A percentile compares a stretch with the other conserved stretches of the same genome.
These are phyloP conservation scores for Melanotaenia parkinsoni DNA, from an alignment of 2,797 vertebrate genomes.

Conservation along the genomic window DNA sequence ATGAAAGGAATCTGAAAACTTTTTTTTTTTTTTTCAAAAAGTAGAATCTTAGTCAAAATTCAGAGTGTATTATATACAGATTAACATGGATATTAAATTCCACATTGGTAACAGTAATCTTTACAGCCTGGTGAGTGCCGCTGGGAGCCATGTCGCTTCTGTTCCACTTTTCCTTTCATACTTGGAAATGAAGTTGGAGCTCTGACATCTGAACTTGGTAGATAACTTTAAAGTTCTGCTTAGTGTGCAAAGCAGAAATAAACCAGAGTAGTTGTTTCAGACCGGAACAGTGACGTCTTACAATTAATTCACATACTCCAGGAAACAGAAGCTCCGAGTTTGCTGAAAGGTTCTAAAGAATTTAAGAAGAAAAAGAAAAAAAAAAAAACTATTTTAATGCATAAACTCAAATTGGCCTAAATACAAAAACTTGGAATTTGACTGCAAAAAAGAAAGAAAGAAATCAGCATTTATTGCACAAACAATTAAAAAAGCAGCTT, in stretches of 20 bases:
- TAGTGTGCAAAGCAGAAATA: conserved; percentile 2
- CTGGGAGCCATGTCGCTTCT: conserved; percentile 20
- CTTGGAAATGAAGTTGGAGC: conserved; percentile 13
- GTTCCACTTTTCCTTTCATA: conserved; percentile 4
- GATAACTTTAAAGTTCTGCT: conserved; percentile 19
- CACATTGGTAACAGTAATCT: conserved; percentile 17
- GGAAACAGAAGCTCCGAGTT: not conserved
- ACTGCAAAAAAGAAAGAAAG: no score
- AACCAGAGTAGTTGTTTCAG: not conserved
- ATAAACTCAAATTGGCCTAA: no score
- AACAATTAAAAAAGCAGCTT: no score
- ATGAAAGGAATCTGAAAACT: not conserved
- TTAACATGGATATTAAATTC: conserved; percentile 29
- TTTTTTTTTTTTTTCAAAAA: no score
- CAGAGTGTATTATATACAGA: conserved; percentile 17
- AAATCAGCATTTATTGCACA: no score
- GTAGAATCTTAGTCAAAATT: not conserved
- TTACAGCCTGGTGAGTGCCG: conserved; percentile 24
- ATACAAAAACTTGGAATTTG: no score
- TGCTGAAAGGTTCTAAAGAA: not conserved
- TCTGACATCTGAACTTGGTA: conserved; percentile 16
- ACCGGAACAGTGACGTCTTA: not conserved
- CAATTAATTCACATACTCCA: not conserved
- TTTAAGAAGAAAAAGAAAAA: no score
- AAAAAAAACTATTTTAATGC: no score